Evolutionary conservation across 2,113 vertebrate genomes (phyloP), one percentile per base, ranked within the genome.

Genomic region (Rhynchomys soricoides): DNA sequence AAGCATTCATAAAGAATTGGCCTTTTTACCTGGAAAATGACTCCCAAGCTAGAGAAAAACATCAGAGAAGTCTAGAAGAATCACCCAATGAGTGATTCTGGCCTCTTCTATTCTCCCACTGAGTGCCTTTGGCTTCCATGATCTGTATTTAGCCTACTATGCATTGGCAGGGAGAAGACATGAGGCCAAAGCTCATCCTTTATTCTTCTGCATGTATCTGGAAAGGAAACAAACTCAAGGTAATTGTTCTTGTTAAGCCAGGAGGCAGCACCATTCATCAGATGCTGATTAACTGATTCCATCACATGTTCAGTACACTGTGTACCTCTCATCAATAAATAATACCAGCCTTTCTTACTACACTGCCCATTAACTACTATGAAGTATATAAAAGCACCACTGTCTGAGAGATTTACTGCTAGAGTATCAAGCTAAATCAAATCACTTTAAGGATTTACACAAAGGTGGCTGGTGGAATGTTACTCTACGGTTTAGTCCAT

Each of bases 161-260:
- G 31, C 43, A 68, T 55, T 52, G n/a, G 55, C 55, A 96, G 88
- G 64, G 82, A 95, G 95, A 88, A 26, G 17, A 91, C 22, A 45
- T 73, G 55, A 57, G 37, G 15, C 17, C 71, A 15, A 57, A 34
- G 64, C 6, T 85, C 75, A 40, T 62, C 37, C 37, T 94, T 96
- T 55, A 73, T 59, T 62, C 45, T 71, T 93, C 29, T 89, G 73
- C n/a, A 79, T 55, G 81, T 78, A 73, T 34, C 55, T 86, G 22
- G 37, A 40, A n/a, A 57, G 45, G 40, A 82, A 89, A 24, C 19
- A 95, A 92, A 88, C 1, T 40, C 70, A 78, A 62, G 15, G 62
- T 73, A 57, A 70, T 22, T 64, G 52, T 55, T 64, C 31, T 73
- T 77, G 21, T 71, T 93, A 77, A 75, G 19, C 26, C 40, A 68